Evolutionary conservation across 2,113 vertebrate genomes (phyloP).

Genomic region (Tragelaphus buxtoni): DNA sequence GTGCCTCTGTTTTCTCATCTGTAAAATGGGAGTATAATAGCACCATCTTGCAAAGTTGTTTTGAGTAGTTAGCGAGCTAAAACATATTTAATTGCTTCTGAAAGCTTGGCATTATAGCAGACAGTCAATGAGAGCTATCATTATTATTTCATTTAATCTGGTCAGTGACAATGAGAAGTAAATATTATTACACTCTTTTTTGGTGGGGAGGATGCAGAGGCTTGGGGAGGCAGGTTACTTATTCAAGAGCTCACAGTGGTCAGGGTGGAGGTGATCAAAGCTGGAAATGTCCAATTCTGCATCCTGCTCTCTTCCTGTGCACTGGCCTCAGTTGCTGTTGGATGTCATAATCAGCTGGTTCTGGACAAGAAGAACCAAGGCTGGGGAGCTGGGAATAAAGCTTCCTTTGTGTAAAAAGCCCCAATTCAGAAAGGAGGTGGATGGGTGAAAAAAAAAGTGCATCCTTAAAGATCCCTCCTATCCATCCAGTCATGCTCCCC

Average conservation of each 20-base stretch:
- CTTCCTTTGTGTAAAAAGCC: neutral
- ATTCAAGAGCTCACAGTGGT: neutral
- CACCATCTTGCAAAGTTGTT: neutral
- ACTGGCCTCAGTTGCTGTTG: neutral
- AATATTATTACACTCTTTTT: neutral
- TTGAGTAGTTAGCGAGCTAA: neutral
- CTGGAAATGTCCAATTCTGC: neutral
- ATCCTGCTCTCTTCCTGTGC: neutral
- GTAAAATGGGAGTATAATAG: neutral
- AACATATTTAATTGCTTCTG: neutral
- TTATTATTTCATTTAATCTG: neutral
- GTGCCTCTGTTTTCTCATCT: neutral
- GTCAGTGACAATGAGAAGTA: neutral
- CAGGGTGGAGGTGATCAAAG: neutral
- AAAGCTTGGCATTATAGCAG: neutral
- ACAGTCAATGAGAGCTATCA: neutral
- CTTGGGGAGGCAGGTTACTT: neutral
- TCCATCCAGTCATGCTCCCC: neutral
- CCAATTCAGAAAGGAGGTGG: neutral
- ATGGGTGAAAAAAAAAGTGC: neutral
- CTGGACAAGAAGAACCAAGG: neutral
- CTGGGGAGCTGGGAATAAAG: neutral
- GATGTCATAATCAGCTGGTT: neutral
- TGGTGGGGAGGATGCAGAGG: neutral
- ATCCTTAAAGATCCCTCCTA: neutral